A percentile compares a stretch with the other conserved stretches of the same genome.
These are phyloP conservation scores for Channallabes apus DNA, from an alignment of 2,797 vertebrate species.

Conservation along the genomic window DNA sequence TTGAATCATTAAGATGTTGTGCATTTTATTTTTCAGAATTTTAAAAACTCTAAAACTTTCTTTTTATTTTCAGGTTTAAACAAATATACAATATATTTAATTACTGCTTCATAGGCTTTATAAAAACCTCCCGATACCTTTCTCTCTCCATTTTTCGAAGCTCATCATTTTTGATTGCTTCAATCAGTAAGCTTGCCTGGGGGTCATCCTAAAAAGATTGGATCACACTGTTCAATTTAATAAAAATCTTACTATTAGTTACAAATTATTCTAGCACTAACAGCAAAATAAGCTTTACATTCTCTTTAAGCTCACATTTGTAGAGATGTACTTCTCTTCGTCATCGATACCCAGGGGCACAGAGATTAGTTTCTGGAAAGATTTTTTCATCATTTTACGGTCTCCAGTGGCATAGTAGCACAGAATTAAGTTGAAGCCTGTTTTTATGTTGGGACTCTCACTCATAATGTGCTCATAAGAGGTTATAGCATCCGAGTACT, in stretches of 20 bases:
- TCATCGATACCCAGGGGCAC: conserved; percentile 88
- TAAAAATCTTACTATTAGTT: not conserved
- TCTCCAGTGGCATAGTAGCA: conserved; percentile 92
- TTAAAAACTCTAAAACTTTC: not conserved
- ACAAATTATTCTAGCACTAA: not conserved
- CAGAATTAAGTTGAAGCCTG: conserved; percentile 90
- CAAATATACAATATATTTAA: not conserved
- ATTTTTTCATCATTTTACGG: conserved; percentile 92
- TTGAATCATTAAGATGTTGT: not conserved
- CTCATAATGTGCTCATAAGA: conserved; percentile 96
- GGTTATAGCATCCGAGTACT: conserved; percentile 88
- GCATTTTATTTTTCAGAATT: not conserved
- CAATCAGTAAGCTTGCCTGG: conserved; percentile 83
- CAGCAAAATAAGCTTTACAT: not conserved
- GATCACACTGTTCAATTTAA: not conserved
- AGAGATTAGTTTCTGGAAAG: conserved; percentile 91
- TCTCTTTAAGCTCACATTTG: conserved; percentile 77
- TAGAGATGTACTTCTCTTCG: conserved; percentile 89
- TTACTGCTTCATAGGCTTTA: not conserved
- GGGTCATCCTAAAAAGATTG: conserved; percentile 82
- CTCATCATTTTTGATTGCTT: conserved; percentile 93
- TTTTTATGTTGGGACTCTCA: conserved; percentile 87
- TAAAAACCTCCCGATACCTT: conserved; percentile 69
- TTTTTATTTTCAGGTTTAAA: not conserved
- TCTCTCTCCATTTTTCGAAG: conserved; percentile 91